Evolutionary conservation across 2,888 invertebrate genomes (phyloP), one percentile per base, ranked within the genome.

Genomic region (Panopea generosa): DNA sequence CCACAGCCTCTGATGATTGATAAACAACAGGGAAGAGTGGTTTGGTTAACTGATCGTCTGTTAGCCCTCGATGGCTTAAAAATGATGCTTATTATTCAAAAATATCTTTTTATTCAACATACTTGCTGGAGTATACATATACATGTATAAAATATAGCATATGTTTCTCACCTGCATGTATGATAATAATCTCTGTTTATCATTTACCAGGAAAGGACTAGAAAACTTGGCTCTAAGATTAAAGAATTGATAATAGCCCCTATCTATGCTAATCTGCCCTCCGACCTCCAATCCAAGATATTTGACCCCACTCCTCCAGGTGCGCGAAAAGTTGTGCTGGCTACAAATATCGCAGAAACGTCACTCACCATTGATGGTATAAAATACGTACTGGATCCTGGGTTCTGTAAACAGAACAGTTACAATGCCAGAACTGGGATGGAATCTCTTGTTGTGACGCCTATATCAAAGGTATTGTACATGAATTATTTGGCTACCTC

Each of bases 341-440:
- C 99, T 0, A 99, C 99, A 20, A 99, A 99, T 91, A 99, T 99
- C 89, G 99, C 99, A 0, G 99, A 99, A 94, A 99, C 99, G 0
- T 99, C 99, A 1, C 94, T 99, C 38, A 99, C 99, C 0, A 99
- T 99, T 85, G 99, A 99, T 92, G 99, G 99, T 88, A 99, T 99
- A 81, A 96, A 98, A 76, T 99, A 98, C 93, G 99, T 99, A 0
- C 98, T 99, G 84, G 99, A 99, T 94, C 98, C 99, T n/a, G 99
- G 99, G 0, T 99, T 99, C 94, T 97, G 98, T 55, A 99, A 99
- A 92, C 99, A 99, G 93, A 99, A 99, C 91, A 98, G 98, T 93
- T 99, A 98, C 90, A 95, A 99, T 93, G 98, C 99, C 0, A 95
- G 98, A 84, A 98, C 98, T 0, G 99, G 99, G 26, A 99, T 99